Base-by-base conservation (phyloP, 2,797 vertebrate genomes). In the Falco concolor region DNA sequence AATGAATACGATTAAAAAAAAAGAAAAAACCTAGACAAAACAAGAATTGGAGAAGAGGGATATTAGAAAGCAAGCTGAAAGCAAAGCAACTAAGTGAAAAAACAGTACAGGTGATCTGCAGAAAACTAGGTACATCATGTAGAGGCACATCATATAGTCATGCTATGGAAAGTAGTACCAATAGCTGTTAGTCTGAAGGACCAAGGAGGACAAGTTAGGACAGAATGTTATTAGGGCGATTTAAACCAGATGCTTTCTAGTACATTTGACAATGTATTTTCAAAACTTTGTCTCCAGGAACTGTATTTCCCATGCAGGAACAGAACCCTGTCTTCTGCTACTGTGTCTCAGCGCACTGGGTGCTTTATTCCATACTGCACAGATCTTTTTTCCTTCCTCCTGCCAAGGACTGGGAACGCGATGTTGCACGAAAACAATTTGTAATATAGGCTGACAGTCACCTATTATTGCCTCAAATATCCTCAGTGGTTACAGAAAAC, bases 401-500 rank as follows among this genome's bases (percentile, higher is more conserved):
- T 12, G 6, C 11, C 57, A 81, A 90, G n/a, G 79, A n/a, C 70
- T 93, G 73, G 63, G 84, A 94, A 95, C 27, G 52, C 8, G 5
- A 78, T 40, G 64, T 53, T 83, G 53, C 45, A 85, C 85, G 75
- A 96, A 82, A 96, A 68, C 34, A 76, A 38, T 64, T 84, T 87
- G 38, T 77, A 93, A 90, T 65, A 70, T 36, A 86, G 86, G 72
- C 76, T 82, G 89, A 89, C 36, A 96, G 92, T 86, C 93, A 85
- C 87, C 82, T 95, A 92, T 91, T 84, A 63, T 67, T 93, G 76
- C 59, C 47, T 89, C 36, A 85, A 89, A 94, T 90, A 89, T 89
- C 78, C n/a, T 78, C 72, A 68, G 49, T 9, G 10, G 64, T 80
- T 87, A 85, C 27, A 94, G 68, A 92, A 94, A 90, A 45, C 90